phyloP scores from a whole-genome alignment of 2,888 invertebrate species.

The Nasonia oneida region DNA sequence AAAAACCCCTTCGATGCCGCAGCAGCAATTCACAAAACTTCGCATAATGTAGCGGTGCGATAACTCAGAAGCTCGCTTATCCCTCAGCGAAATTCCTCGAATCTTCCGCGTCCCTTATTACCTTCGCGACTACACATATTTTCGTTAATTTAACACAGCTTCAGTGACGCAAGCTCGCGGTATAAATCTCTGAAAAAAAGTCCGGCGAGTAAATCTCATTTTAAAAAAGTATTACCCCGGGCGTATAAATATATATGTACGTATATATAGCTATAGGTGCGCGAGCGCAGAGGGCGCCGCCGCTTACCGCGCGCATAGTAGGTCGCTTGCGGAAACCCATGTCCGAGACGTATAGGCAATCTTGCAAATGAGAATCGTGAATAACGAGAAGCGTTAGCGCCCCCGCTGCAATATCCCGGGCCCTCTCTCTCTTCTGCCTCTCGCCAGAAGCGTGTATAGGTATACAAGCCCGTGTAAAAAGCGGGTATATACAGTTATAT shows the following conservation, averaged over 20 bases:
- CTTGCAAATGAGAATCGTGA: slow-evolving; percentile 78
- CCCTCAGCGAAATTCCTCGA: slow-evolving; percentile 40
- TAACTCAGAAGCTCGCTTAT: background rate
- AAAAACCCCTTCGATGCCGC: background rate
- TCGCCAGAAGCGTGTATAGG: slow-evolving; percentile 26
- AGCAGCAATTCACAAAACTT: slow-evolving; percentile 22
- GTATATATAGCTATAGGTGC: background rate
- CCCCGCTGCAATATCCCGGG: slow-evolving; percentile 66
- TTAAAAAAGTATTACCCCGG: slow-evolving; percentile 54
- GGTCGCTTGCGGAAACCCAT: slow-evolving; percentile 69
- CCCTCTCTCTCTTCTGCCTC: slow-evolving; percentile 57
- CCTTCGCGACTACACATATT: background rate
- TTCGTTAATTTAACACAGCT: slow-evolving; percentile 53
- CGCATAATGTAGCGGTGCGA: slow-evolving; percentile 1
- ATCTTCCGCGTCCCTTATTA: slow-evolving; percentile 8
- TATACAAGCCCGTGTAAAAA: slow-evolving; percentile 56
- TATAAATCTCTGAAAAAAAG: slow-evolving; percentile 44
- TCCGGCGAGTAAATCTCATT: slow-evolving; percentile 51
- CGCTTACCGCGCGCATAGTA: slow-evolving; percentile 61
- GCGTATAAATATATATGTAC: slow-evolving; percentile 59
- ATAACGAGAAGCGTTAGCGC: slow-evolving; percentile 76
- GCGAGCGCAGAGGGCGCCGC: slow-evolving; percentile 55
- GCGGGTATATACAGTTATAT: slow-evolving; percentile 59
- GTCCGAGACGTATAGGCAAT: slow-evolving; percentile 77
- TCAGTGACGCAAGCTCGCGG: slow-evolving; percentile 10